Percentiles rank a stretch among this genome's conserved stretches.
Evolutionary conservation across 2,888 invertebrate genomes (phyloP).

Genomic region (Amphipyra berbera): DNA sequence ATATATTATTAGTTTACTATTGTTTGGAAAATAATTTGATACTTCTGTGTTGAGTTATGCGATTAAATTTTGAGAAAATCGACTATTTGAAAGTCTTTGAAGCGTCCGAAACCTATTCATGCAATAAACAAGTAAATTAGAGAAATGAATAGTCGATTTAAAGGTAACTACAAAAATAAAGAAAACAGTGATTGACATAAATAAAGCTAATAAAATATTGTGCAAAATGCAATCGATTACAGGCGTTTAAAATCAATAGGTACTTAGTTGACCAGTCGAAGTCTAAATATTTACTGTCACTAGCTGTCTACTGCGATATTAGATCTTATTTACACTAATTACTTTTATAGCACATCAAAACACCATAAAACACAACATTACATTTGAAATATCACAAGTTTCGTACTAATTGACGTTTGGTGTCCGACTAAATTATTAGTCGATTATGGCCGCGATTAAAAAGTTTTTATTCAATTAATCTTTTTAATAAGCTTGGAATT

Average conservation of each 20-base stretch:
- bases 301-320: not conserved
- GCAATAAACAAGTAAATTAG: too few species aligned
- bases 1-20: constrained; percentile 5
- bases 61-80: too few species aligned
- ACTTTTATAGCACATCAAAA: constrained; percentile 31
- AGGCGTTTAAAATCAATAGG: too few species aligned
- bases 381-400: constrained; percentile 37
- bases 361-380: constrained; percentile 36
- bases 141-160: too few species aligned
- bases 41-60: not conserved
- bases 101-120: too few species aligned
- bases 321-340: constrained; percentile 26
- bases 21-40: constrained; percentile 1
- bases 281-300: not conserved
- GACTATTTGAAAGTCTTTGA: too few species aligned
- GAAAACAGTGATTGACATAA: too few species aligned
- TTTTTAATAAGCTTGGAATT: constrained; percentile 30
- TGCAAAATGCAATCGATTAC: too few species aligned
- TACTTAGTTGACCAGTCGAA: too few species aligned
- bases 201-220: too few species aligned
- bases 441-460: constrained; percentile 43
- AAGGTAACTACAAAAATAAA: too few species aligned
- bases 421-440: constrained; percentile 43
- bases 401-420: constrained; percentile 46
- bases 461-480: constrained; percentile 32